A percentile compares a stretch with the other conserved stretches of the same genome.
Conservation (phyloP, 2,888 invertebrate species). For the Spilarctia lutea region DNA sequence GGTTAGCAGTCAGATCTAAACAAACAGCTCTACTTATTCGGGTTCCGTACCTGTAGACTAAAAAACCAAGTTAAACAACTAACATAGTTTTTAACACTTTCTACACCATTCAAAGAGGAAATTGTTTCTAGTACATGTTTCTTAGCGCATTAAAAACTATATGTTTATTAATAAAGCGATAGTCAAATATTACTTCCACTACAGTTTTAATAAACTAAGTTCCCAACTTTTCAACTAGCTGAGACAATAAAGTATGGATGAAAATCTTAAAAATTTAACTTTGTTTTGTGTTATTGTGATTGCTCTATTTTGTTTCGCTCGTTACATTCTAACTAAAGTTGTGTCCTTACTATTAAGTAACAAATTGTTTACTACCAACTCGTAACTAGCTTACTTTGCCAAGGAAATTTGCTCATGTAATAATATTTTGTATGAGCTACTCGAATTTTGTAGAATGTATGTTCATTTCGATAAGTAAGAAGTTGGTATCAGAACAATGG, state of each 20-base stretch:
- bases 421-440: background rate
- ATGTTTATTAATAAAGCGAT: constrained; percentile 11
- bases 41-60: too few species aligned
- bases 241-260: constrained; percentile 51
- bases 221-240: constrained; percentile 45
- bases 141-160: background rate
- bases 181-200: constrained; percentile 1
- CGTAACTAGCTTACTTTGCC: constrained; percentile 17
- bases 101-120: too few species aligned
- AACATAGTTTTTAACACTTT: too few species aligned
- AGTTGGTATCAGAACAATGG: background rate
- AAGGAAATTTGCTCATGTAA: constrained; percentile 7
- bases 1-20: too few species aligned
- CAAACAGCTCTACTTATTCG: too few species aligned
- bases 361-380: constrained; percentile 23
- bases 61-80: too few species aligned
- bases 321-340: constrained; percentile 38
- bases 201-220: constrained; percentile 24
- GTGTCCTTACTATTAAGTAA: constrained; percentile 23
- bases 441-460: constrained; percentile 5
- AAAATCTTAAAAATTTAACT: constrained; percentile 58
- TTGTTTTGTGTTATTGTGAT: constrained; percentile 42
- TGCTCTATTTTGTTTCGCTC: constrained; percentile 35
- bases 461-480: constrained; percentile 1
- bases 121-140: too few species aligned